Conservation (phyloP, 2,888 invertebrate species). For the Morpho achilles region DNA sequence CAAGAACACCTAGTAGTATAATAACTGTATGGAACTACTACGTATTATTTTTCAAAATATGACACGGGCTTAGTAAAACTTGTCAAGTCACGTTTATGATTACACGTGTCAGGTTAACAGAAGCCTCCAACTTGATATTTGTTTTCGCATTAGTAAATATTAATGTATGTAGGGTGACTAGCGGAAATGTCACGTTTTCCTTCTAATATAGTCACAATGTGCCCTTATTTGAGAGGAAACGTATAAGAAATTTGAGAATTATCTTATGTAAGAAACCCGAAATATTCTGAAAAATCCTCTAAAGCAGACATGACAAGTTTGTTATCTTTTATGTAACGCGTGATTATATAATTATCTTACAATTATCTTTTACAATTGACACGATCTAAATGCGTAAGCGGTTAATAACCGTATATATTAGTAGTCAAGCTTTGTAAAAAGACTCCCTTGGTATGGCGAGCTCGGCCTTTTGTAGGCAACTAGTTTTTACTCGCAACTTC, state of each 20-base stretch:
- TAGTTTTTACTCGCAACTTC: too few species aligned
- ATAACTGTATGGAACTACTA: too few species aligned
- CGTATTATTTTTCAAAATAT: neutral
- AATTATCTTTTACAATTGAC: too few species aligned
- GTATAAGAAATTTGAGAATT: too few species aligned
- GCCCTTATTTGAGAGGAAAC: too few species aligned
- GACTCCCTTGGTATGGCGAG: too few species aligned
- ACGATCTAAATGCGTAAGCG: too few species aligned
- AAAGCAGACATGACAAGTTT: constrained; percentile 18
- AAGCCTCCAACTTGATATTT: neutral
- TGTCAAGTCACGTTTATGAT: constrained; percentile 1
- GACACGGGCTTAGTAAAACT: neutral
- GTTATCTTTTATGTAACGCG: constrained; percentile 54
- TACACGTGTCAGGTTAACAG: constrained; percentile 2
- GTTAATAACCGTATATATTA: too few species aligned
- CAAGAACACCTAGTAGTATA: too few species aligned
- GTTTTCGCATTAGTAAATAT: constrained; percentile 6
- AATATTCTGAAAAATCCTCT: constrained; percentile 12
- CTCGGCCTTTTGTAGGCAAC: too few species aligned
- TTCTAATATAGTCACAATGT: neutral
- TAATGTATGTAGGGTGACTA: constrained; percentile 3
- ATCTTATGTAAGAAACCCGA: constrained; percentile 1
- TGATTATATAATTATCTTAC: too few species aligned
- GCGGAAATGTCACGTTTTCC: neutral
- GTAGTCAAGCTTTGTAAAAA: too few species aligned